Conservation (phyloP, 2,888 invertebrate genomes). For the Zonitis immaculata region DNA sequence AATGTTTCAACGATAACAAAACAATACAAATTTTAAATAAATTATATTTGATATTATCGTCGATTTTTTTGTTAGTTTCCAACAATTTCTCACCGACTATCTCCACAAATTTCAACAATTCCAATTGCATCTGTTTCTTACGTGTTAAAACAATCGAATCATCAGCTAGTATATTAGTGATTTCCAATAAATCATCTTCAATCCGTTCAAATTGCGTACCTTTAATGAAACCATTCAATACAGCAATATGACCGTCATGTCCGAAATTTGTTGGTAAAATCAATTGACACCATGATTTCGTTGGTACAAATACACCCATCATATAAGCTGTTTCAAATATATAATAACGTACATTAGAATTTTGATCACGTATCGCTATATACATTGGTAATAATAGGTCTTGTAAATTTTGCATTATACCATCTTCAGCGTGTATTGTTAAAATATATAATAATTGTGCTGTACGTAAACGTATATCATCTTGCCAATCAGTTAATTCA, state of each 20-base stretch:
- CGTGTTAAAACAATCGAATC: conserved; percentile 58
- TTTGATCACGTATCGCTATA: conserved; percentile 57
- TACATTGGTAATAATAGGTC: conserved; percentile 56
- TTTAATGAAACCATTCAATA: conserved; percentile 58
- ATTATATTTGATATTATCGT: no score
- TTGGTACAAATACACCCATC: conserved; percentile 71
- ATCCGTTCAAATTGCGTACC: conserved; percentile 55
- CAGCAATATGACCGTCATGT: conserved; percentile 53
- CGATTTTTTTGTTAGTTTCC: conserved; percentile 26
- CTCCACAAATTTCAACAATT: conserved; percentile 55
- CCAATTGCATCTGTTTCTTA: conserved; percentile 57
- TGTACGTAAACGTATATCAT: conserved; percentile 62
- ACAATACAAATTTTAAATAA: conserved; percentile 43
- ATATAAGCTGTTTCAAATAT: conserved; percentile 61
- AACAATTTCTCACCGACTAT: conserved; percentile 51
- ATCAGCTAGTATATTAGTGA: conserved; percentile 57
- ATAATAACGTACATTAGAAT: conserved; percentile 50
- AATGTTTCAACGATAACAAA: conserved; percentile 39
- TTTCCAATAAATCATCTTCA: conserved; percentile 51
- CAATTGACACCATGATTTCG: conserved; percentile 63
- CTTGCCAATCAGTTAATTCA: conserved; percentile 75
- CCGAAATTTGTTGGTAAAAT: conserved; percentile 56
- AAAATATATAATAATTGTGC: conserved; percentile 70
- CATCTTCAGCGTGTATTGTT: conserved; percentile 68
- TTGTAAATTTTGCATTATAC: conserved; percentile 65